Conservation (phyloP, 2,797 vertebrate genomes). For the Echiichthys vipera region DNA sequence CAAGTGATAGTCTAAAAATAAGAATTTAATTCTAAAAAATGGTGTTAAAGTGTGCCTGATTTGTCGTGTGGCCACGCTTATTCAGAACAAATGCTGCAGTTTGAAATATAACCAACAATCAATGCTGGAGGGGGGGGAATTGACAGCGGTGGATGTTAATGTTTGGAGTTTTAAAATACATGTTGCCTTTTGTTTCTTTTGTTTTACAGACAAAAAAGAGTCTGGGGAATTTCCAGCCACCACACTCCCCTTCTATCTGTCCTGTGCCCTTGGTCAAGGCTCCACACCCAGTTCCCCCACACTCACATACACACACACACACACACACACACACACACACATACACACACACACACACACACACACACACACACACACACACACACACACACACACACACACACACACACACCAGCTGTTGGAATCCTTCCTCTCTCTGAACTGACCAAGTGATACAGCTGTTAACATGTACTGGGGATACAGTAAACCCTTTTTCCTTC, state of each 20-base stretch:
- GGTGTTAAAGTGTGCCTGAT: neutral
- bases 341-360: slow-evolving; percentile 16
- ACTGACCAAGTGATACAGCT: slow-evolving; percentile 89
- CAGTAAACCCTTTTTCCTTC: slow-evolving; percentile 60
- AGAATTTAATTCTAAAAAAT: neutral
- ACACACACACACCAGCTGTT: slow-evolving; percentile 79
- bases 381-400: slow-evolving; percentile 46
- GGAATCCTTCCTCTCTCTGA: slow-evolving; percentile 86
- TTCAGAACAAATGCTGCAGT: neutral
- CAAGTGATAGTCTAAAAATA: too few species aligned
- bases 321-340: slow-evolving; percentile 5
- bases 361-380: slow-evolving; percentile 31
- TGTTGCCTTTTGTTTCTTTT: slow-evolving; percentile 44
- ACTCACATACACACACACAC: neutral
- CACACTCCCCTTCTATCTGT: slow-evolving; percentile 47
- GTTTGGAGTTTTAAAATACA: neutral
- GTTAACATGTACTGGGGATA: slow-evolving; percentile 70
- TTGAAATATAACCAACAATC: slow-evolving; percentile 12
- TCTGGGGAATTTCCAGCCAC: slow-evolving; percentile 64
- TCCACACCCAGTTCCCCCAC: slow-evolving; percentile 67
- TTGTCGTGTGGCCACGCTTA: neutral
- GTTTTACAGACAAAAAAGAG: slow-evolving; percentile 56
- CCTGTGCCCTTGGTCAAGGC: slow-evolving; percentile 77
- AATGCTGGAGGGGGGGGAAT: neutral
- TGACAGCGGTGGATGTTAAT: neutral